Base-by-base conservation (phyloP, 1,140 invertebrate species). In the Laodelphax striatellus region DNA sequence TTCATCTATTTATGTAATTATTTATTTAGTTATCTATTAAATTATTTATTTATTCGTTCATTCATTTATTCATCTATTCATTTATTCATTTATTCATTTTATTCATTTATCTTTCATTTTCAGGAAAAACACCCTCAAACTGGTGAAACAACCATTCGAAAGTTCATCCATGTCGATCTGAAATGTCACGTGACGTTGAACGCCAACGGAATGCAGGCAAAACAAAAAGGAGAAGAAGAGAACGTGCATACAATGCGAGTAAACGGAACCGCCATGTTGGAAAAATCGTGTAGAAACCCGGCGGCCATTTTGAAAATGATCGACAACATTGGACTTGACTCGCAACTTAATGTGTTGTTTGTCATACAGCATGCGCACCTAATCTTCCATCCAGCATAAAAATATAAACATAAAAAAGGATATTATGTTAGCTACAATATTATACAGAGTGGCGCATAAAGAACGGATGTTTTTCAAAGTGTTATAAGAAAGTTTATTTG, bases 241-340 rank as follows among this genome's bases (percentile, higher is more conserved):
- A 79, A 82, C 64, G 75, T 80, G 13, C 78, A 82, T 63, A 69
- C 80, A 0, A 82, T 84, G 78, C 72, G 80, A 64, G 79, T 85
- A 4, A 82, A 80, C 21, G 84, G 84, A 41, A 79, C 82, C 5
- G 84, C 82, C 0, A 69, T 84, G 1, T 73, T 84, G 1, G 73
- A 78, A n/a, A 83, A 82, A 65, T 75, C 77, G 21, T 76, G 80
- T 0, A n/a, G 73, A 11, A 67, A 72, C 54, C 64, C 72, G 13
- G 67, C 68, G 52, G 80, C 82, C 1, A 73, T 75, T 52, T 70
- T 85, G 0, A 67, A 80, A 10, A 76, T 77, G 66, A 77, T 86
- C 8, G 80, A 79, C 67, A 80, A 82, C 65, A 79, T 85, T 41
- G 83, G 82, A 66, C 70, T 86, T 44, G 82, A 83, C 64, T 84